Evolutionary conservation across 2,888 invertebrate genomes (phyloP), one percentile per base, ranked within the genome.

Genomic region (Scelioninae gen. 2): DNA sequence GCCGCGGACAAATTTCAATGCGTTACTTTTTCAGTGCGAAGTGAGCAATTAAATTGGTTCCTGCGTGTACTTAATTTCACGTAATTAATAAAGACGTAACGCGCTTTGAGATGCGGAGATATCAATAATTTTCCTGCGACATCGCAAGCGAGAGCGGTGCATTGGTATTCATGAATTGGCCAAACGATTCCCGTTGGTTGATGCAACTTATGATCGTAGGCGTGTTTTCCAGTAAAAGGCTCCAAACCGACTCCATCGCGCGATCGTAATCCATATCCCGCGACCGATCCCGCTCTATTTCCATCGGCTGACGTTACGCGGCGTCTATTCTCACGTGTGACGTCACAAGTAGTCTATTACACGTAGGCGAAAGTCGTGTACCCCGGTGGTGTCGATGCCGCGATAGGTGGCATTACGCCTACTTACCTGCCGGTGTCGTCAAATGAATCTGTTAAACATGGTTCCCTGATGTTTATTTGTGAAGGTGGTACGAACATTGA

Each of bases 271-370:
- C 64, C 58, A 57, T 65, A 72, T 72, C 58, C 50, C 48, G 72
- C 46, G 53, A 53, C 35, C 53, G 31, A 67, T 72, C 55, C 43
- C 60, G 65, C 65, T 65, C 72, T 65, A 67, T 67, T 72, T 72
- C 72, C 22, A 67, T 46, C 65, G 35, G 22, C 19, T 61, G 61
- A 72, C 72, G 72, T 61, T 61, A 73, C 50, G 43, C 55, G 53
- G 60, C 39, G 52, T 72, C 65, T 72, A 72, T 72, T 60, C 71
- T 63, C 64, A 71, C 52, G 52, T 64, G 33, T 64, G 71, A 71
- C 58, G 58, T 64, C 64, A 71, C 37, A 11, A 7, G 43, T 43
- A 35, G n/a, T n/a, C n/a, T 33, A 39, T 37, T 63, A 31, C 53
- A 61, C 61, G 67, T 67, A 67, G 72, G 65, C 72, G 67, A 61